Evolutionary conservation across 1,140 invertebrate genomes (phyloP).

Genomic region (Wiebesia pumilae): DNA sequence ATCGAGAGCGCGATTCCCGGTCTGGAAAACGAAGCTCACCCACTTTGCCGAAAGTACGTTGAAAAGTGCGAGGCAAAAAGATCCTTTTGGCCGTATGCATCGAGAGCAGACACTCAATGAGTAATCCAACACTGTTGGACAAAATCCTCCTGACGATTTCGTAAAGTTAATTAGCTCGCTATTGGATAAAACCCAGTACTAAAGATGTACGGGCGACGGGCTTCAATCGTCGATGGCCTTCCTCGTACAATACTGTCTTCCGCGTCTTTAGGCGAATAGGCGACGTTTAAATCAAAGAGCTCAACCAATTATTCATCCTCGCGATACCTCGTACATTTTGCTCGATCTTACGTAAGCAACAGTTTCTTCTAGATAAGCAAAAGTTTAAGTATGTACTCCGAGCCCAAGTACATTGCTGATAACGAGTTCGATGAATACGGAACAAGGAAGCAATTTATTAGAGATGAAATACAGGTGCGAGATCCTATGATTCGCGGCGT

Average conservation of each 20-base stretch:
- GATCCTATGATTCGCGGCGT: not conserved
- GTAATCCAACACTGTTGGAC: no score
- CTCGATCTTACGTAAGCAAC: not conserved
- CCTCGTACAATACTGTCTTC: not conserved
- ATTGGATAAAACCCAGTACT: no score
- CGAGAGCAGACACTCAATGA: no score
- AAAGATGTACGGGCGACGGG: no score
- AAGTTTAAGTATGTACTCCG: constrained; percentile 8
- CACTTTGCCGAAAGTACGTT: no score
- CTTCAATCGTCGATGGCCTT: not conserved
- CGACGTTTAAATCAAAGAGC: not conserved
- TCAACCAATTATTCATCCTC: constrained; percentile 1
- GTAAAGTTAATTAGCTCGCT: no score
- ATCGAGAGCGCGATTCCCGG: no score
- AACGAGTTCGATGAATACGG: not conserved
- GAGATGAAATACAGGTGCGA: not conserved
- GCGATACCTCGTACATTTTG: not conserved
- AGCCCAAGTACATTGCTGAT: not conserved
- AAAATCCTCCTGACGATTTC: no score
- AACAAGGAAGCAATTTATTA: constrained; percentile 11
- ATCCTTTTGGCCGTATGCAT: no score
- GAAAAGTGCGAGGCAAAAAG: no score
- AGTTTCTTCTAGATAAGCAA: not conserved
- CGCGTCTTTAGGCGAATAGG: not conserved
- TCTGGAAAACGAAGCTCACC: no score